phyloP scores from a whole-genome alignment of 2,888 invertebrate species.

The Eupithecia tripunctaria region DNA sequence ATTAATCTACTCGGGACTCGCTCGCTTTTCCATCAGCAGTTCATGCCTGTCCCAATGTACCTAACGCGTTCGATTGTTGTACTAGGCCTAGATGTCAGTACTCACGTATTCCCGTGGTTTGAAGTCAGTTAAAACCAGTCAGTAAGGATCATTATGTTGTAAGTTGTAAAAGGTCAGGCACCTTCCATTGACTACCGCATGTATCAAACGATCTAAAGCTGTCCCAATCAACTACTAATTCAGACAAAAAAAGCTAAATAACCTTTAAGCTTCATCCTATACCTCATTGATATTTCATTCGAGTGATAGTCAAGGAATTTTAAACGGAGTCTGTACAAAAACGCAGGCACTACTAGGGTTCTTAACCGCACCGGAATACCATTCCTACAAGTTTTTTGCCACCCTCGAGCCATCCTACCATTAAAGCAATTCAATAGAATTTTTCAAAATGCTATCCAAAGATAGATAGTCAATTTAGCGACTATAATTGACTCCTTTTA shows the following conservation, averaged over 20 bases:
- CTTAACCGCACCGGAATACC: slow-evolving; percentile 33
- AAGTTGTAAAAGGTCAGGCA: no score
- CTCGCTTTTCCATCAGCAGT: slow-evolving; percentile 46
- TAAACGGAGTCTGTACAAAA: slow-evolving; percentile 22
- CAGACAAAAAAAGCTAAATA: background rate
- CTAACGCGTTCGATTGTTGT: no score
- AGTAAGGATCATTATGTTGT: no score
- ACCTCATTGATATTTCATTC: slow-evolving; percentile 26
- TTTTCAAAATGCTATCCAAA: slow-evolving; percentile 54
- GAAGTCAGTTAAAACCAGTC: no score
- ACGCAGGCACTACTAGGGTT: slow-evolving; percentile 10
- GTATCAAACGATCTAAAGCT: background rate
- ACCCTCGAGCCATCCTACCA: slow-evolving; percentile 55
- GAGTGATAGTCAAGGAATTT: slow-evolving; percentile 25
- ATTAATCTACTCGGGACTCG: slow-evolving; percentile 37
- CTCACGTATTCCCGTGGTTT: no score
- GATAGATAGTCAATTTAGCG: slow-evolving; percentile 45
- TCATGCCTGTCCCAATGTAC: slow-evolving; percentile 49
- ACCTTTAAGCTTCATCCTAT: background rate
- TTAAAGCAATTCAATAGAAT: slow-evolving; percentile 70
- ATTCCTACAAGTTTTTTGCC: slow-evolving; percentile 55
- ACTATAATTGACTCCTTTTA: slow-evolving; percentile 54
- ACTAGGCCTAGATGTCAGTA: no score
- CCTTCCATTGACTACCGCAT: background rate
- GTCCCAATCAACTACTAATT: background rate